phyloP scores from a whole-genome alignment of 2,888 invertebrate species.

The Eupelmus urozonus region DNA sequence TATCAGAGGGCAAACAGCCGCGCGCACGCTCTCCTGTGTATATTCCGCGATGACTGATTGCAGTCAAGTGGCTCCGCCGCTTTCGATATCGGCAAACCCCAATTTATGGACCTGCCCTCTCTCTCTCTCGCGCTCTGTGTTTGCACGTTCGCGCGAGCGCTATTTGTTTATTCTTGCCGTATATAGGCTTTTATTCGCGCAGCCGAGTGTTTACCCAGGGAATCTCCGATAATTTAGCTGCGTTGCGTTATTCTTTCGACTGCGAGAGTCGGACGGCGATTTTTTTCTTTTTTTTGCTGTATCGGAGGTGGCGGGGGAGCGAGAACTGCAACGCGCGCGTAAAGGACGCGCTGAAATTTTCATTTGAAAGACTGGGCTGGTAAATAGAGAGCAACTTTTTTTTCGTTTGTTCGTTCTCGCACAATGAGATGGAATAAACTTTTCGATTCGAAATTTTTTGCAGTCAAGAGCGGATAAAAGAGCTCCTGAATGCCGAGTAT shows the following conservation, averaged over 20 bases:
- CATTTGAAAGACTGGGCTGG: too few relatives aligned
- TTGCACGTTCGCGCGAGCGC: neutral
- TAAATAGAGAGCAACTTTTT: too few relatives aligned
- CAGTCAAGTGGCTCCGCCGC: constrained; percentile 18
- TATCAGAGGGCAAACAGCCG: constrained; percentile 19
- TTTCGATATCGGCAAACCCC: constrained; percentile 2
- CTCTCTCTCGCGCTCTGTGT: too few relatives aligned
- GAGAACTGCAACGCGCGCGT: too few relatives aligned
- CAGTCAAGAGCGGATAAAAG: neutral
- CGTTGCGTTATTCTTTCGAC: too few relatives aligned
- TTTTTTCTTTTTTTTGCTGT: too few relatives aligned
- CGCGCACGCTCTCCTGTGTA: neutral
- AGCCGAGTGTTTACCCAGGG: too few relatives aligned
- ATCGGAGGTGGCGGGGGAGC: too few relatives aligned
- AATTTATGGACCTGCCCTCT: neutral
- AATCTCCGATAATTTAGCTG: too few relatives aligned
- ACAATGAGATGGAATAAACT: constrained; percentile 13
- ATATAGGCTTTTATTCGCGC: too few relatives aligned
- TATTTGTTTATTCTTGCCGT: constrained; percentile 9
- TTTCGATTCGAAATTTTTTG: neutral
- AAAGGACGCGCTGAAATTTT: too few relatives aligned
- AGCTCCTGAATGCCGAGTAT: neutral
- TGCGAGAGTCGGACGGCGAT: too few relatives aligned
- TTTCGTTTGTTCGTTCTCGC: neutral
- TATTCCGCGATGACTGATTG: constrained; percentile 35